Conservation (phyloP, 2,888 invertebrate genomes). For the Entomobrya multifasciata region DNA sequence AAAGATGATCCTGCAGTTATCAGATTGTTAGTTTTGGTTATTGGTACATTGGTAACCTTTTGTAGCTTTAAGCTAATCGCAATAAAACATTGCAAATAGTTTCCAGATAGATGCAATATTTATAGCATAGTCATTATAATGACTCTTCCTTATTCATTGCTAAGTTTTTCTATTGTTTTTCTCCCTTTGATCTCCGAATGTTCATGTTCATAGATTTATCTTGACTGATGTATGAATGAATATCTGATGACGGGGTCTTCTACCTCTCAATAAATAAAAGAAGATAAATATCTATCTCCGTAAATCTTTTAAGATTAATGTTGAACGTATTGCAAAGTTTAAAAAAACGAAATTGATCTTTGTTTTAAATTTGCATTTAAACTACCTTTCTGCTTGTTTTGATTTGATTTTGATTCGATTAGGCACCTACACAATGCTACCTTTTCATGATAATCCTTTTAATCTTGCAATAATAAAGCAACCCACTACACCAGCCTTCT, state of each 20-base stretch:
- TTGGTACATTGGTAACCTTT: too few species aligned
- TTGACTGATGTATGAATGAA: constrained; percentile 5
- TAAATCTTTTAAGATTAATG: constrained; percentile 12
- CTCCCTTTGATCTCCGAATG: not conserved
- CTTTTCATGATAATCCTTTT: not conserved
- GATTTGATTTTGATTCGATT: constrained; percentile 49
- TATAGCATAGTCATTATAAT: not conserved
- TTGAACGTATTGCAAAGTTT: not conserved
- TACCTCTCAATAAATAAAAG: constrained; percentile 12
- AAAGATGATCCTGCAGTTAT: constrained; percentile 7
- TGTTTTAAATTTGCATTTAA: constrained; percentile 18
- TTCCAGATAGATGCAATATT: constrained; percentile 19
- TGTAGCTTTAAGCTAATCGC: constrained; percentile 12
- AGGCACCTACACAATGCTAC: constrained; percentile 34
- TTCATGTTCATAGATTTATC: not conserved
- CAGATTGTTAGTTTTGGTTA: too few species aligned
- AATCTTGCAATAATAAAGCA: not conserved
- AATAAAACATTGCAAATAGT: constrained; percentile 19
- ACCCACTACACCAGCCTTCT: constrained; percentile 22
- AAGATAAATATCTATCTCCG: constrained; percentile 19
- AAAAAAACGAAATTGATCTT: constrained; percentile 14
- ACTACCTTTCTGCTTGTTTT: not conserved
- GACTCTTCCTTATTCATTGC: not conserved
- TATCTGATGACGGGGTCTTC: constrained; percentile 27
- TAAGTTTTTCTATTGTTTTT: not conserved